A percentile compares a stretch with the other conserved stretches of the same genome.
Conservation (phyloP, 1,140 invertebrate genomes). For the Pachypeltis micranthus region DNA sequence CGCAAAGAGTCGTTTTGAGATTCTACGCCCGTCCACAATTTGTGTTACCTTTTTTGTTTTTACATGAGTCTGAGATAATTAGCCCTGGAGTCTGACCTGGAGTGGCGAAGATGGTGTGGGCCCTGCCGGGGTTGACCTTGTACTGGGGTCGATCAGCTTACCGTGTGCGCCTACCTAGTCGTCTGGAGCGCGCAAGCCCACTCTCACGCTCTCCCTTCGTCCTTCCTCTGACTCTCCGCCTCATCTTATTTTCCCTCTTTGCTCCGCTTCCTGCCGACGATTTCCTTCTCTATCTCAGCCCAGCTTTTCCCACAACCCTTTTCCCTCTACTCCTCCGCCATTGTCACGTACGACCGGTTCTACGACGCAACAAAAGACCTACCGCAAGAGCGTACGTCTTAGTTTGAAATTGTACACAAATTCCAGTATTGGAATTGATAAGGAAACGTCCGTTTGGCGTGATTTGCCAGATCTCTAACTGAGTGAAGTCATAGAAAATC, state of each 20-base stretch:
- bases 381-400: constrained; percentile 9
- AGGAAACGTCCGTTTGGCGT: too few species aligned
- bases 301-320: background rate
- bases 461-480: too few species aligned
- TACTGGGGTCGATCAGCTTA: constrained; percentile 9
- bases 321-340: background rate
- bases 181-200: constrained; percentile 7
- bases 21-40: too few species aligned
- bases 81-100: background rate
- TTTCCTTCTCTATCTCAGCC: background rate
- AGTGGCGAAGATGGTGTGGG: constrained; percentile 3
- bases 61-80: too few species aligned
- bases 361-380: constrained; percentile 1
- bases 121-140: constrained; percentile 8
- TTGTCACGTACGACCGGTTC: background rate
- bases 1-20: too few species aligned
- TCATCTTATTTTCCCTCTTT: background rate
- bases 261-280: background rate
- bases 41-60: too few species aligned
- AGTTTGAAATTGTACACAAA: too few species aligned
- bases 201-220: background rate
- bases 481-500: too few species aligned
- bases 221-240: background rate
- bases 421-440: too few species aligned
- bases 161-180: background rate